phyloP scores from a whole-genome alignment of 1,140 invertebrate species.

The Drosophila lowei region DNA sequence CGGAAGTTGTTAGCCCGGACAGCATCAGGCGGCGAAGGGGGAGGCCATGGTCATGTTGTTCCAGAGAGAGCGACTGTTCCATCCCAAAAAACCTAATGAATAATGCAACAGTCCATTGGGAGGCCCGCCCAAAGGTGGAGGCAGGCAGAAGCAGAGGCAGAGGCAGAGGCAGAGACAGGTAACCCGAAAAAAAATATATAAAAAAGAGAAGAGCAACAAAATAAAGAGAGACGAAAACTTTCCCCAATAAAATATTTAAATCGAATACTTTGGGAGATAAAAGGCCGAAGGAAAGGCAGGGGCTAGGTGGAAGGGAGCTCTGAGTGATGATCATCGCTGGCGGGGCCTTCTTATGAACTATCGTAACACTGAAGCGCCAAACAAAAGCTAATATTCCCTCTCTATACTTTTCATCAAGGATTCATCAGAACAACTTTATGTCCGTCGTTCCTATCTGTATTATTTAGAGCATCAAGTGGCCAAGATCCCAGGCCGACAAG shows the following conservation, averaged over 20 bases:
- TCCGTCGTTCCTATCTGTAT: no score
- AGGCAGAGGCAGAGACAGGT: conserved; percentile 28
- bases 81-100: conserved; percentile 54
- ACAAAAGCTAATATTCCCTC: no score
- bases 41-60: conserved; percentile 47
- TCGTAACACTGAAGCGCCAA: no score
- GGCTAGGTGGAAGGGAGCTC: no score
- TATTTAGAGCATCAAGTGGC: no score
- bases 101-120: conserved; percentile 64
- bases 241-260: conserved; percentile 78
- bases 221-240: conserved; percentile 26
- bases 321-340: no score
- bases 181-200: conserved; percentile 33
- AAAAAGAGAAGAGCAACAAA: conserved; percentile 1
- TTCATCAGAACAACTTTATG: no score
- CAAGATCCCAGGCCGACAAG: no score
- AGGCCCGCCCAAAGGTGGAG: conserved; percentile 7
- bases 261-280: conserved; percentile 50
- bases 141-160: conserved; percentile 21
- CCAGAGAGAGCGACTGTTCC: conserved; percentile 21
- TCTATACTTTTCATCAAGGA: no score
- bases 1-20: conserved; percentile 47
- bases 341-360: no score
- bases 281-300: not conserved
- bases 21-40: no score